phyloP scores from a whole-genome alignment of 2,797 vertebrate species.

The Mus caroli region DNA sequence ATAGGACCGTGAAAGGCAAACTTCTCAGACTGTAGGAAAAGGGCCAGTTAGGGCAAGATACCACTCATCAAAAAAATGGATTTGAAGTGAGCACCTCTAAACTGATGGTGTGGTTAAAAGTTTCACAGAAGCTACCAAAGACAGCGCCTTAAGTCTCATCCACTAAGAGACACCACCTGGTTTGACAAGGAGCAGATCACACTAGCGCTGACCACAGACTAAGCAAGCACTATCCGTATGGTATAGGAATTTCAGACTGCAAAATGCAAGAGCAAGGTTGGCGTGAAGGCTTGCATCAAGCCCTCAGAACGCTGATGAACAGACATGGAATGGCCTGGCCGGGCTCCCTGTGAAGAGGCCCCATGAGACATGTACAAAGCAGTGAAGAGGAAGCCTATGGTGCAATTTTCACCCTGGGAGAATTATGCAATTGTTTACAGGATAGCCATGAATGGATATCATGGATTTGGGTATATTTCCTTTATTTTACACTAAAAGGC shows the following conservation, averaged over 20 bases:
- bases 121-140: not conserved
- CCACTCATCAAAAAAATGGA: not conserved
- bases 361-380: too few relatives aligned
- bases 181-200: not conserved
- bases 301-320: not conserved
- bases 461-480: not conserved
- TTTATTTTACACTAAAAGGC: not conserved
- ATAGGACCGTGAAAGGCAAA: not conserved
- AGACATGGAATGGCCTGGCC: too few relatives aligned
- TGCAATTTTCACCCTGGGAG: not conserved
- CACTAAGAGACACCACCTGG: not conserved
- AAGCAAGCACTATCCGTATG: not conserved
- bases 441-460: not conserved
- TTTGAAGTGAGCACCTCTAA: not conserved
- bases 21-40: not conserved
- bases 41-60: not conserved
- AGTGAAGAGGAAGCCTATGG: too few relatives aligned
- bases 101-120: not conserved
- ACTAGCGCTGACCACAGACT: not conserved
- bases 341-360: not conserved
- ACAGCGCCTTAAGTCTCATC: not conserved
- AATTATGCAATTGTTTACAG: not conserved
- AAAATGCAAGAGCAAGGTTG: not conserved
- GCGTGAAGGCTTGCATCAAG: not conserved
- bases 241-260: not conserved